phyloP scores from a whole-genome alignment of 2,797 vertebrate genomes.

The Potorous gilbertii region DNA sequence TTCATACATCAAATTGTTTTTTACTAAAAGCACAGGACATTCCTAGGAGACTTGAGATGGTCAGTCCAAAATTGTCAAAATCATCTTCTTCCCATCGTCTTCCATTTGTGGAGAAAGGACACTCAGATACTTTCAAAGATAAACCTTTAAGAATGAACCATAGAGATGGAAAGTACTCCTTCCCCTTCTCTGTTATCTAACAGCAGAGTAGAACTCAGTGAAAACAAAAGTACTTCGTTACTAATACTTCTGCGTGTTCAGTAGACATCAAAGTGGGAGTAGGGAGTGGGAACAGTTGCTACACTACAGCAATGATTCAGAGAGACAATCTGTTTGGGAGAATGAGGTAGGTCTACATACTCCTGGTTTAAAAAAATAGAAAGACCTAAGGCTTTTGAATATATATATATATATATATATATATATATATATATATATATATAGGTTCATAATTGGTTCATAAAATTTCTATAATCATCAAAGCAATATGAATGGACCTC shows the following conservation, averaged over 20 bases:
- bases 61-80: not conserved
- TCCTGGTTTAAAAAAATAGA: not conserved
- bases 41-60: slow-evolving; percentile 29
- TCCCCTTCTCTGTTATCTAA: not conserved
- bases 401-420: not conserved
- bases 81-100: not conserved
- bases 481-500: too few species aligned
- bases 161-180: not conserved
- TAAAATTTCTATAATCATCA: too few species aligned
- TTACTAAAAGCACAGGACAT: not conserved
- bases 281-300: not conserved
- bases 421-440: too few species aligned
- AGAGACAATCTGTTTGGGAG: not conserved
- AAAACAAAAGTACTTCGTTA: not conserved
- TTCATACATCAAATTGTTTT: not conserved
- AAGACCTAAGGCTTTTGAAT: not conserved
- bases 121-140: slow-evolving; percentile 13
- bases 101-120: not conserved
- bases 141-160: not conserved
- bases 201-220: not conserved
- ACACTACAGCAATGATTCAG: not conserved
- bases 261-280: not conserved
- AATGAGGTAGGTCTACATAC: too few species aligned
- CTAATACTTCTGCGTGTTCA: not conserved
- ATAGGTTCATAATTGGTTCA: too few species aligned